Base-by-base conservation (phyloP, 1,140 invertebrate species). In the Daktulosphaira vitifoliae region DNA sequence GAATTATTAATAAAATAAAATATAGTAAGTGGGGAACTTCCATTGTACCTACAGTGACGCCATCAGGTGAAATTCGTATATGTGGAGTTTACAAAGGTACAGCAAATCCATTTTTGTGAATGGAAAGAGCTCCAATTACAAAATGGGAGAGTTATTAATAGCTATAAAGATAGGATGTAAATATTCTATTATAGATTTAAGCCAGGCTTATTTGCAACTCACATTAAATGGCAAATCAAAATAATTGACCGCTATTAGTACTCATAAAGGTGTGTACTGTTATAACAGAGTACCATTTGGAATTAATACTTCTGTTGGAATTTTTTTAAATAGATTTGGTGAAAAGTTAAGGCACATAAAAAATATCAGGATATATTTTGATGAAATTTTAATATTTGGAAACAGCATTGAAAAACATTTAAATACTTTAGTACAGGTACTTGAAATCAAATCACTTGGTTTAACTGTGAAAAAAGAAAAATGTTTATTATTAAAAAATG, bases 281-380 rank as follows among this genome's bases (percentile, higher is more conserved):
- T 74, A 74, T 68, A 74, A 73, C 53, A 54, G 73, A 62, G 44
- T 79, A n/a, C 72, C 72, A 5, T 81, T 78, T 72, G 78, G 76
- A 11, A 71, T 81, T 6, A 72, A 73, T 53, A 72, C 71, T 22
- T 75, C 77, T 1, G 75, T 78, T 18, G 70, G 71, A 15, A 73
- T 77, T 65, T 81, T 81, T 67, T 78, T 81, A 68, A 46, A 73
- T 52, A 70, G 73, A 25, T 46, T 46, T 22, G 20, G 44, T 20
- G 44, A 46, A 18, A 46, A 11, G n/a, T 46, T 46, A 46, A 22
- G 22, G 7, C 44, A 46, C 22, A 46, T 46, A 16, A 9, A 16
- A 16, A 46, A 46, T 20, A 46, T 46, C 11, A 46, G 44, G 22
- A 20, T 46, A 20, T 46, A 46, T 22, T 46, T 46, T 46, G 20